Evolutionary conservation across 2,888 invertebrate genomes (phyloP).

Genomic region (Drosophila putrida): DNA sequence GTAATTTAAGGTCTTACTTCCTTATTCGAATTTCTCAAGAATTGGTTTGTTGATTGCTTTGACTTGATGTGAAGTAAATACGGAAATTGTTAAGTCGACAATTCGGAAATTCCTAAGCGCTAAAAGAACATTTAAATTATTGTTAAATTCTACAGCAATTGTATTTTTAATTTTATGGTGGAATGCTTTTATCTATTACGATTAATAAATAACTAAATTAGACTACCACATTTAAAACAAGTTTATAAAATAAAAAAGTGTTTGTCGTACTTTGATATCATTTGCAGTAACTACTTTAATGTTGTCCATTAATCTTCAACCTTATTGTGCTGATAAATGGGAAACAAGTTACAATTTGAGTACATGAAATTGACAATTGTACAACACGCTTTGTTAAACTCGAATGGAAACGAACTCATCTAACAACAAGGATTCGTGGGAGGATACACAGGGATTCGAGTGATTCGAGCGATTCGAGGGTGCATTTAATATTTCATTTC

Average conservation of each 20-base stretch:
- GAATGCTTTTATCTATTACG: too few species aligned
- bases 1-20: too few species aligned
- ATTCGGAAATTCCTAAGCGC: too few species aligned
- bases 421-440: slow-evolving; percentile 18
- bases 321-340: slow-evolving; percentile 34
- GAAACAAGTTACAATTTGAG: slow-evolving; percentile 30
- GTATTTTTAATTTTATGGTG: too few species aligned
- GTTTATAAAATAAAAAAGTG: not conserved
- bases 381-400: slow-evolving; percentile 36
- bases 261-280: slow-evolving; percentile 3
- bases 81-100: too few species aligned
- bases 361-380: slow-evolving; percentile 44
- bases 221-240: not conserved
- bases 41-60: too few species aligned
- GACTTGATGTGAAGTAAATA: too few species aligned
- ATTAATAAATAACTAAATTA: not conserved
- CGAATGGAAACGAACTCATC: slow-evolving; percentile 29
- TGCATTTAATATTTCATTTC: slow-evolving; percentile 78
- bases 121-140: too few species aligned
- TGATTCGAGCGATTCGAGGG: slow-evolving; percentile 42
- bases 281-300: not conserved
- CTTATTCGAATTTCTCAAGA: too few species aligned
- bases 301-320: slow-evolving; percentile 29
- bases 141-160: too few species aligned
- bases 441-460: slow-evolving; percentile 9